Base-by-base conservation (phyloP, 30 jellyfish, hydroid and myxozoan genomes). In the Rhopilema esculentum region DNA sequence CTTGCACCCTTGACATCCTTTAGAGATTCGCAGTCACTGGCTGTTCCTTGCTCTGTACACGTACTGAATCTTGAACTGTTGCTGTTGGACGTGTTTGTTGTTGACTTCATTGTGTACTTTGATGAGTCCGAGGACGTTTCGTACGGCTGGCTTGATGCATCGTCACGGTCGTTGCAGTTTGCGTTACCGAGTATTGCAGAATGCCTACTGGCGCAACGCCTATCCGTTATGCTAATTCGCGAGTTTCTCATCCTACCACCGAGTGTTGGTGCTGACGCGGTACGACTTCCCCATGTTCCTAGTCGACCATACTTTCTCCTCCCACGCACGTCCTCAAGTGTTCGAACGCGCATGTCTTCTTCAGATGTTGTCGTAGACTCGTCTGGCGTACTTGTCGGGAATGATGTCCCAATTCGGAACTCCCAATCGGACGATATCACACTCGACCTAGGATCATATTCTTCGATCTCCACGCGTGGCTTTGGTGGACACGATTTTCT, bases 371-470 rank as follows among this genome's bases (percentile, higher is more conserved):
- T 90, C 50, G 96, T 92, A 1, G 98, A 96, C 77, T 90, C 98
- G 52, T 91, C 99, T n/a, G 99, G 98, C 20, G 99, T 95, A 71
- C 99, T 90, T 21, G 97, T 95, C 27, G 99, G 99, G 53, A 95
- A 95, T 0, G 97, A 85, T n/a, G 97, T 91, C 0, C 98, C 91
- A 2, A 96, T 65, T 29, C 92, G 83, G 85, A 86, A 91, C 51
- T 96, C 99, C 99, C 99, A 96, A 57, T 96, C 99, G 22, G 99
- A 96, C 31, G 97, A 92, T 0, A 96, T 94, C 8, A 92, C 99
- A 27, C 98, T 96, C 12, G 99, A 96, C 52, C 96, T 76, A 27
- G 97, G 97, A 69, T 96, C 97, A 66, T 96, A 96, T 48, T 96
- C 99, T 76, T 96, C 99, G 27, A 96, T 91, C 74, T 96, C 97